These are phyloP conservation scores for Agonopterix heracliana DNA, from an alignment of 2,888 invertebrate species.

Conservation along the genomic window DNA sequence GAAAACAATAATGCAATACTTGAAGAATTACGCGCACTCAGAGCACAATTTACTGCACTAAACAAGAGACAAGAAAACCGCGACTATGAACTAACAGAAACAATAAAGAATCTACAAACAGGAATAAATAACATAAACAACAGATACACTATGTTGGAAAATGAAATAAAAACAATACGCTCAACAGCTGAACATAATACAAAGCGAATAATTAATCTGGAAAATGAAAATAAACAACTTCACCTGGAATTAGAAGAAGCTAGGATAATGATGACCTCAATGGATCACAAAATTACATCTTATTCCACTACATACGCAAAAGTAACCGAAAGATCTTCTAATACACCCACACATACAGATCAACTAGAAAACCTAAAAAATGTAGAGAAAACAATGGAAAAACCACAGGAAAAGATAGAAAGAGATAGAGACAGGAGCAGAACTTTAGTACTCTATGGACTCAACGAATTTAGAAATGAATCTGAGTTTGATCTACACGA, in stretches of 20 bases:
- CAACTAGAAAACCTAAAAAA: neutral
- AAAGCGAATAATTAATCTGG: neutral
- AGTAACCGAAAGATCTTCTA: neutral
- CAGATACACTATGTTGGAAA: neutral
- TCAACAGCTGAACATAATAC: neutral
- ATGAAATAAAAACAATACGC: neutral
- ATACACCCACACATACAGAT: neutral
- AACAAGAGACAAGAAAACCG: neutral
- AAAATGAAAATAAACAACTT: neutral
- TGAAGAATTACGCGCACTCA: neutral
- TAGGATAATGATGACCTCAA: neutral
- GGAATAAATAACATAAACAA: neutral
- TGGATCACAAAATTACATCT: neutral
- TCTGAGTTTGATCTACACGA: too few relatives aligned
- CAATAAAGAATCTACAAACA: neutral
- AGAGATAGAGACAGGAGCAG: too few relatives aligned
- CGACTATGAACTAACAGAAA: neutral
- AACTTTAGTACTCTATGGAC: too few relatives aligned
- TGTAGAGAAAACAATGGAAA: neutral
- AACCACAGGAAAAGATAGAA: neutral
- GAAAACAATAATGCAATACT: neutral
- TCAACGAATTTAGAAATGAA: too few relatives aligned
- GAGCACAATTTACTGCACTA: neutral
- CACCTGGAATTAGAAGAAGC: neutral
- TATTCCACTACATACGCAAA: neutral